Conservation (phyloP, 1,140 invertebrate species). For the Paramacrobiotus metropolitanus region DNA sequence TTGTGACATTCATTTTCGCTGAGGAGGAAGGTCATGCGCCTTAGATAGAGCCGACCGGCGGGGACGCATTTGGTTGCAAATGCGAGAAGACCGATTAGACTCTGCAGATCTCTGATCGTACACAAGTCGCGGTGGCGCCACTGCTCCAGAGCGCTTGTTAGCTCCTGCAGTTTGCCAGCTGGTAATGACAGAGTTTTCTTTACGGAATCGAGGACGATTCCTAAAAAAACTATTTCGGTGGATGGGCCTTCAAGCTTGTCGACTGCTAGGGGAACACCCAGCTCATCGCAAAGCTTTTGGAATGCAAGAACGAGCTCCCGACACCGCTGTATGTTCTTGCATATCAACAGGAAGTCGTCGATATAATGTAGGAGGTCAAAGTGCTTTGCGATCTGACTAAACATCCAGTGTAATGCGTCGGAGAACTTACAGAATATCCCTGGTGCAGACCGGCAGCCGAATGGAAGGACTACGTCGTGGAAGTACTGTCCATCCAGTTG, state of each 20-base stretch:
- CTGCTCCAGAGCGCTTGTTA: not conserved
- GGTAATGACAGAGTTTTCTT: not conserved
- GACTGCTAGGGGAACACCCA: not conserved
- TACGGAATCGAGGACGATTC: not conserved
- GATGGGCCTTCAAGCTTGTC: not conserved
- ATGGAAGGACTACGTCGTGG: not conserved
- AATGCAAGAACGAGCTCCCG: not conserved
- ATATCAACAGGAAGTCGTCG: not conserved
- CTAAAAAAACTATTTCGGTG: not conserved
- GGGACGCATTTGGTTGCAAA: slow-evolving; percentile 2
- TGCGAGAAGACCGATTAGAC: not conserved
- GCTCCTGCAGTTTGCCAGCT: not conserved
- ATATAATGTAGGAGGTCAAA: not conserved
- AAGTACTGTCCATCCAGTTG: not conserved
- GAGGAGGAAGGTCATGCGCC: not conserved
- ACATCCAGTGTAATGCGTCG: not conserved
- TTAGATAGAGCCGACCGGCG: not conserved
- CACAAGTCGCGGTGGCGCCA: not conserved
- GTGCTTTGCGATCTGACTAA: not conserved
- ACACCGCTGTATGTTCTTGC: not conserved
- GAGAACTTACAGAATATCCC: not conserved
- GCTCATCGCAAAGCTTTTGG: not conserved
- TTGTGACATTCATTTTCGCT: no score
- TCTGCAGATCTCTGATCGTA: not conserved
- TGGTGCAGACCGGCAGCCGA: not conserved